Percentiles rank a stretch among this genome's conserved stretches.
Conservation (phyloP, 2,888 invertebrate genomes). For the Dolomedes plantarius region DNA sequence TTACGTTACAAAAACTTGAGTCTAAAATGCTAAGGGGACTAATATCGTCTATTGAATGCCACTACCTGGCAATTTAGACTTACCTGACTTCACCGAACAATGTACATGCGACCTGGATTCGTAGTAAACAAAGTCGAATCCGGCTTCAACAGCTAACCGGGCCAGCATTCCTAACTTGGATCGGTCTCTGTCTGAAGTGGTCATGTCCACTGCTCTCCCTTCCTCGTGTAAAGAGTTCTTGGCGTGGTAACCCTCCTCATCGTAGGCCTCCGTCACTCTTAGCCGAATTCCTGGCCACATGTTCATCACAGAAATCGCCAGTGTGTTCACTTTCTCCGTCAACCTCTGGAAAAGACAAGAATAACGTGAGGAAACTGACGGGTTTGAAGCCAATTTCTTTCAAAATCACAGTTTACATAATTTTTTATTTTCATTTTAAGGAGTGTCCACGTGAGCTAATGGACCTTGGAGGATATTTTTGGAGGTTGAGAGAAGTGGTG, state of each 20-base stretch:
- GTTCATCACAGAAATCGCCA: conserved; percentile 97
- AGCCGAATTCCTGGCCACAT: conserved; percentile 97
- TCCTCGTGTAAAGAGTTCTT: conserved; percentile 95
- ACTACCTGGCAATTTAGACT: conserved; percentile 58
- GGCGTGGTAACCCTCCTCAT: conserved; percentile 87
- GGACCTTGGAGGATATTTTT: too few relatives aligned
- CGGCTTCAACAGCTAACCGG: conserved; percentile 94
- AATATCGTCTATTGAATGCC: too few relatives aligned
- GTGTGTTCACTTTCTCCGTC: conserved; percentile 94
- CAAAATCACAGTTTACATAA: too few relatives aligned
- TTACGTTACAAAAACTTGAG: too few relatives aligned
- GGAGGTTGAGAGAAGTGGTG: too few relatives aligned
- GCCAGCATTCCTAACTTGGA: conserved; percentile 97
- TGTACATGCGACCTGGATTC: conserved; percentile 96
- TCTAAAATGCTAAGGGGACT: too few relatives aligned
- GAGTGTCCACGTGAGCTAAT: too few relatives aligned
- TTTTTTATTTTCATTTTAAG: too few relatives aligned
- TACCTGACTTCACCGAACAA: conserved; percentile 98
- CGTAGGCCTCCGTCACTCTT: conserved; percentile 96
- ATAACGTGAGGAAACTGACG: too few relatives aligned
- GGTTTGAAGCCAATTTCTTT: too few relatives aligned
- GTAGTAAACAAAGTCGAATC: conserved; percentile 99
- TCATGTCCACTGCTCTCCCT: conserved; percentile 93
- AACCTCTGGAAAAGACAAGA: conserved; percentile 88
- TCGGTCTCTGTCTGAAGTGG: conserved; percentile 93